A percentile compares a stretch with the other conserved stretches of the same genome.
Evolutionary conservation across 2,888 invertebrate species (phyloP).

Genomic region (Drosophila atripex): DNA sequence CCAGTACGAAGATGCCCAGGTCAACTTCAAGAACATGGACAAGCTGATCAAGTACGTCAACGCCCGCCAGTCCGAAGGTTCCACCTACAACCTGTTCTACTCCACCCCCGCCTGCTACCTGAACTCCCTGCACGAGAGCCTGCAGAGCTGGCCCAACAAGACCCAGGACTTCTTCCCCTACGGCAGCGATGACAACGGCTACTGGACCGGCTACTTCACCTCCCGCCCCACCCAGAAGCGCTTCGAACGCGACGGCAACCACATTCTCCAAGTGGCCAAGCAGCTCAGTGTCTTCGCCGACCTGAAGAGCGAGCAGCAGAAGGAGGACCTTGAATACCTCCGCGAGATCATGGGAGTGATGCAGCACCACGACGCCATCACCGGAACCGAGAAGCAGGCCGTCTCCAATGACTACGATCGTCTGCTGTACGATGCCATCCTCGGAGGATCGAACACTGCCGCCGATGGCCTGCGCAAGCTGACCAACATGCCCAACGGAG

Average conservation of each 20-base stretch:
- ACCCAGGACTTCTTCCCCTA: conserved; percentile 96
- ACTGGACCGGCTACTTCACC: conserved; percentile 97
- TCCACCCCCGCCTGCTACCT: conserved; percentile 94
- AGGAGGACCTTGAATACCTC: conserved; percentile 83
- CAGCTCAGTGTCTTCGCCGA: conserved; percentile 88
- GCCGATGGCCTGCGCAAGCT: conserved; percentile 65
- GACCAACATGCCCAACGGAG: conserved; percentile 69
- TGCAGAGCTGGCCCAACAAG: conserved; percentile 87
- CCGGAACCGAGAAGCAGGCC: conserved; percentile 93
- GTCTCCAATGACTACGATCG: conserved; percentile 95
- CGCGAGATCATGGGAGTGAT: conserved; percentile 86
- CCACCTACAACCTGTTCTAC: conserved; percentile 91
- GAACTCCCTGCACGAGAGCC: conserved; percentile 87
- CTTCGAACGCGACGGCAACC: conserved; percentile 91
- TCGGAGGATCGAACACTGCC: conserved; percentile 84
- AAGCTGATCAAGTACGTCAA: conserved; percentile 57
- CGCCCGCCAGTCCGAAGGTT: conserved; percentile 84
- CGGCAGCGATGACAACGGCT: conserved; percentile 92
- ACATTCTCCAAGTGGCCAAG: conserved; percentile 90
- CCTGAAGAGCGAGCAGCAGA: conserved; percentile 74
- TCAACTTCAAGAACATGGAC: conserved; percentile 42
- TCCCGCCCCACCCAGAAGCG: conserved; percentile 92
- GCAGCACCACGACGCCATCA: conserved; percentile 96
- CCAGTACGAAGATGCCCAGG: conserved; percentile 40
- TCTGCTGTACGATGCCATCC: conserved; percentile 89